phyloP scores from a whole-genome alignment of 2,113 vertebrate genomes.

The Parus major region DNA sequence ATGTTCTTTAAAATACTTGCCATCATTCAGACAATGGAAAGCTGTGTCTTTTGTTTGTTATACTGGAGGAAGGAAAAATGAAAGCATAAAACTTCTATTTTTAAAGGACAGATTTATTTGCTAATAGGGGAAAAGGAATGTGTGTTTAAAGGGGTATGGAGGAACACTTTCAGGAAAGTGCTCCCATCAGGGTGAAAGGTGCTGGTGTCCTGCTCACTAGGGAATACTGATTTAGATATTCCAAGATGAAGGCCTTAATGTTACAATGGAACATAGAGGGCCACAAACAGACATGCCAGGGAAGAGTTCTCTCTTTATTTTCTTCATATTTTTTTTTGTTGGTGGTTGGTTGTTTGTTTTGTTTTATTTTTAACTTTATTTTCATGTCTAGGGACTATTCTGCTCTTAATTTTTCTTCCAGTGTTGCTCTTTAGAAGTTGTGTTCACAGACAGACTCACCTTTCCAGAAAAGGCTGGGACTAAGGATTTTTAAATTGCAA shows the following conservation, averaged over 20 bases:
- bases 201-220: background rate
- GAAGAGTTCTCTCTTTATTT: background rate
- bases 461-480: background rate
- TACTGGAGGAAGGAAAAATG: background rate
- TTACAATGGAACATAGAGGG: background rate
- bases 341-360: background rate
- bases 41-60: background rate
- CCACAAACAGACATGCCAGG: background rate
- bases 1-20: conserved; percentile 4
- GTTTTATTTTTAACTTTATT: background rate
- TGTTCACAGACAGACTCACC: background rate
- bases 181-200: background rate
- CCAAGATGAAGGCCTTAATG: background rate
- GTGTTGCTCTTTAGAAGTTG: background rate
- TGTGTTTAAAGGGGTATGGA: background rate
- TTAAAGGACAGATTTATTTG: background rate
- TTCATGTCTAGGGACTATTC: background rate
- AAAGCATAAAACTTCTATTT: background rate
- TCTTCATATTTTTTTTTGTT: no score
- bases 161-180: background rate
- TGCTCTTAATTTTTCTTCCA: background rate
- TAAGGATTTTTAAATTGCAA: background rate
- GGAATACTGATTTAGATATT: background rate
- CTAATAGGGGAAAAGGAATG: background rate
- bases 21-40: background rate